Evolutionary conservation across 1,140 invertebrate species (phyloP).

Genomic region (Dinoponera quadriceps): DNA sequence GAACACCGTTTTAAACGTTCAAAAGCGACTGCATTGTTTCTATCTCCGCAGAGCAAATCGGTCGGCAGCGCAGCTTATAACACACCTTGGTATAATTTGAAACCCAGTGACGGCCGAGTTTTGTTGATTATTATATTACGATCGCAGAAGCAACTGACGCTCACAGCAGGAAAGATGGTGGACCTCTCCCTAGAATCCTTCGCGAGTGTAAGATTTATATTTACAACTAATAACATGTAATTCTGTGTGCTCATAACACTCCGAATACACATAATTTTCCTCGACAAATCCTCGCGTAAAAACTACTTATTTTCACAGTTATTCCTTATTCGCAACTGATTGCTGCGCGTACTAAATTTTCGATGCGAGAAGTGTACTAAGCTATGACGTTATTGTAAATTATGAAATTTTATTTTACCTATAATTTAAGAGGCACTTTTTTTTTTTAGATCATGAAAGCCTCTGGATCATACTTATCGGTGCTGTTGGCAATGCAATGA

Average conservation of each 20-base stretch:
- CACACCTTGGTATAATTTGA: slow-evolving; percentile 55
- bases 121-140: too few relatives aligned
- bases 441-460: slow-evolving; percentile 69
- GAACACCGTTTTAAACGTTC: too few relatives aligned
- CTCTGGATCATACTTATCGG: slow-evolving; percentile 63
- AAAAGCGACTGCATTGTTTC: neutral
- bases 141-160: too few relatives aligned
- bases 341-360: neutral
- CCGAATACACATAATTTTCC: too few relatives aligned
- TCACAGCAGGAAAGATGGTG: too few relatives aligned
- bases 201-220: slow-evolving; percentile 57
- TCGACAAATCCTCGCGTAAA: too few relatives aligned
- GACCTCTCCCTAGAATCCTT: too few relatives aligned
- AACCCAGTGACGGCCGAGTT: slow-evolving; percentile 37
- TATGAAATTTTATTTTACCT: neutral
- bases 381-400: neutral
- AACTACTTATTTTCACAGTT: neutral
- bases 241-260: too few relatives aligned
- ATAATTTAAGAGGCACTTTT: neutral
- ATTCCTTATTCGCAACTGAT: neutral
- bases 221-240: neutral
- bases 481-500: slow-evolving; percentile 59
- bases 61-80: slow-evolving; percentile 49
- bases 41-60: slow-evolving; percentile 44
- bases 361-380: neutral